A percentile compares a stretch with the other conserved stretches of the same genome.
phyloP scores from a whole-genome alignment of 2,888 invertebrate species.

The Melieria picta region DNA sequence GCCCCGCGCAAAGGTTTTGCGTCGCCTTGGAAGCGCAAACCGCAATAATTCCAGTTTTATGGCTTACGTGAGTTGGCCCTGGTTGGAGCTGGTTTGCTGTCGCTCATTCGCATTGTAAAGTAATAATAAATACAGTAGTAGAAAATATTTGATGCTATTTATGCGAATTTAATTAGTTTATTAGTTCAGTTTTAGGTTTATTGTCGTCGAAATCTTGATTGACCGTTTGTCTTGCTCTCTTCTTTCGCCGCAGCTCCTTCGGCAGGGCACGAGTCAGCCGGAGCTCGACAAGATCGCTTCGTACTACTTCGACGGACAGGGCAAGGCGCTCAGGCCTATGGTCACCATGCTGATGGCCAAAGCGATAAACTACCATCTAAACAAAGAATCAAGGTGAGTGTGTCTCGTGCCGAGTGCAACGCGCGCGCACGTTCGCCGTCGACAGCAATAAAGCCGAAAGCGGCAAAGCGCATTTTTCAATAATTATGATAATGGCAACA shows the following conservation, averaged over 20 bases:
- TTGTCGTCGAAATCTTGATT: background rate
- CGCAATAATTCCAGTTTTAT: too few species aligned
- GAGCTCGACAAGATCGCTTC: conserved; percentile 92
- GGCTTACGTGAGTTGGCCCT: too few species aligned
- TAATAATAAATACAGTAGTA: too few species aligned
- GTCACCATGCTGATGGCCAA: conserved; percentile 93
- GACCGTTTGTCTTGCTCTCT: background rate
- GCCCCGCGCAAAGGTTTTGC: too few species aligned
- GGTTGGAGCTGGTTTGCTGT: too few species aligned
- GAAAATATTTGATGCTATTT: too few species aligned
- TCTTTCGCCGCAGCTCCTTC: conserved; percentile 67
- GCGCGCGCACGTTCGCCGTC: background rate
- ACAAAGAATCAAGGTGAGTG: conserved; percentile 82
- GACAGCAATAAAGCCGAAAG: background rate
- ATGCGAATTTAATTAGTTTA: background rate
- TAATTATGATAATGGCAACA: too few species aligned
- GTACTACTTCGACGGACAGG: conserved; percentile 98
- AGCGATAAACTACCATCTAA: conserved; percentile 90
- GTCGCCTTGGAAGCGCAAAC: too few species aligned
- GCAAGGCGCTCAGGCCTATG: conserved; percentile 96
- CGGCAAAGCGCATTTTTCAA: background rate
- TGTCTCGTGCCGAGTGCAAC: too few species aligned
- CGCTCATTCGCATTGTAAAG: too few species aligned
- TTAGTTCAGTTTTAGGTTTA: background rate
- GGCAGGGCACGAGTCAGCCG: conserved; percentile 80